phyloP scores from a whole-genome alignment of 1,140 invertebrate species.

The Zophobas morio region DNA sequence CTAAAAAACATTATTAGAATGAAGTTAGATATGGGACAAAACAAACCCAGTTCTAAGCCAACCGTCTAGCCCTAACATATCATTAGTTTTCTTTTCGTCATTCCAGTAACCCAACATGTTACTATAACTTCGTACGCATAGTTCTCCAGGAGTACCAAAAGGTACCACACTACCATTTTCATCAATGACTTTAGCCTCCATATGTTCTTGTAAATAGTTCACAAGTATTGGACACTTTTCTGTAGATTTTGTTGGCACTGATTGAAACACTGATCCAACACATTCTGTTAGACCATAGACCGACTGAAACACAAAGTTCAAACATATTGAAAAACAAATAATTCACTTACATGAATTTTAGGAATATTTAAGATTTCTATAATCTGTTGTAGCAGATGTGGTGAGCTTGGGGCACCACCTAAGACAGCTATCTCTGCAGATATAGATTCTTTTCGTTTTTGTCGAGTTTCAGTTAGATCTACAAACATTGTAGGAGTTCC shows the following conservation, averaged over 20 bases:
- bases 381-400: too few relatives aligned
- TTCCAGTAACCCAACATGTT: conserved; percentile 90
- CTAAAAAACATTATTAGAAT: conserved; percentile 68
- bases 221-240: conserved; percentile 82
- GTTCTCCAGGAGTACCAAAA: conserved; percentile 84
- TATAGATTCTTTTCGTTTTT: too few relatives aligned
- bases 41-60: conserved; percentile 93
- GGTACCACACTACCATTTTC: conserved; percentile 79
- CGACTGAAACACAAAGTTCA: conserved; percentile 70
- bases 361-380: too few relatives aligned
- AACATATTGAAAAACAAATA: not conserved
- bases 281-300: conserved; percentile 93
- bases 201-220: conserved; percentile 83
- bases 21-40: not conserved
- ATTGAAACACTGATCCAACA: conserved; percentile 83
- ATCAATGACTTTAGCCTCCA: conserved; percentile 86
- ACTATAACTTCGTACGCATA: conserved; percentile 85
- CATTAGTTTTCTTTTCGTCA: conserved; percentile 85
- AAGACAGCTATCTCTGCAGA: too few relatives aligned
- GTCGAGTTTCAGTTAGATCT: too few relatives aligned
- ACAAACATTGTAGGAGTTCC: too few relatives aligned
- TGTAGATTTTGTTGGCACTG: conserved; percentile 75
- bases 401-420: too few relatives aligned
- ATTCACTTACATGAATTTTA: too few relatives aligned
- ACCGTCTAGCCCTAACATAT: conserved; percentile 78